Conservation (phyloP, 2,888 invertebrate species). For the Drosophila borborema region DNA sequence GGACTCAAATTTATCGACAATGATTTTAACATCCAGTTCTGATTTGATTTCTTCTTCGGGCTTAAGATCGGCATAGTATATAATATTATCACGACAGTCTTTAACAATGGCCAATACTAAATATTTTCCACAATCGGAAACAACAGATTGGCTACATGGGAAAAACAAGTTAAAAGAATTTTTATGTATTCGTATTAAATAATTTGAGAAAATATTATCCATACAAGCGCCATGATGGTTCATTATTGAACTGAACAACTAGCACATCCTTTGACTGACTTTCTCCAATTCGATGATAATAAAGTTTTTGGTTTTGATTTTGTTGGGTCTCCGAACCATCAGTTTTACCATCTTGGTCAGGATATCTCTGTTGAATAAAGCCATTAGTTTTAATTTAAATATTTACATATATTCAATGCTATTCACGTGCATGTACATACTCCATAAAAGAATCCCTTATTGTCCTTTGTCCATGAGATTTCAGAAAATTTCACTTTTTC, state of each 20-base stretch:
- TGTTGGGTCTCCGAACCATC: constrained; percentile 96
- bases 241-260: constrained; percentile 94
- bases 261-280: constrained; percentile 94
- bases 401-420: background rate
- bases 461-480: constrained; percentile 97
- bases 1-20: constrained; percentile 95
- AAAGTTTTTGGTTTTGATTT: constrained; percentile 96
- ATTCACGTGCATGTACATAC: constrained; percentile 85
- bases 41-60: constrained; percentile 88
- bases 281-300: constrained; percentile 95
- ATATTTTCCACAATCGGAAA: constrained; percentile 96
- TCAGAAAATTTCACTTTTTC: constrained; percentile 96
- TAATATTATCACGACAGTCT: constrained; percentile 96
- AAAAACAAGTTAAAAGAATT: background rate
- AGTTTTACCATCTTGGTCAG: constrained; percentile 92
- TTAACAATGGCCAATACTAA: constrained; percentile 93
- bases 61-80: constrained; percentile 93
- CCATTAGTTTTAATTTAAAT: background rate
- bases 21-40: constrained; percentile 90
- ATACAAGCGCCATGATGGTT: constrained; percentile 96
- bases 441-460: constrained; percentile 97
- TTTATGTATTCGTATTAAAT: background rate
- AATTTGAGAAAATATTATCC: constrained; percentile 4
- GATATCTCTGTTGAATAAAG: constrained; percentile 88
- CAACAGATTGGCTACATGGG: constrained; percentile 90